phyloP scores from a whole-genome alignment of 1,140 invertebrate genomes.

The Saxidomus purpurata region DNA sequence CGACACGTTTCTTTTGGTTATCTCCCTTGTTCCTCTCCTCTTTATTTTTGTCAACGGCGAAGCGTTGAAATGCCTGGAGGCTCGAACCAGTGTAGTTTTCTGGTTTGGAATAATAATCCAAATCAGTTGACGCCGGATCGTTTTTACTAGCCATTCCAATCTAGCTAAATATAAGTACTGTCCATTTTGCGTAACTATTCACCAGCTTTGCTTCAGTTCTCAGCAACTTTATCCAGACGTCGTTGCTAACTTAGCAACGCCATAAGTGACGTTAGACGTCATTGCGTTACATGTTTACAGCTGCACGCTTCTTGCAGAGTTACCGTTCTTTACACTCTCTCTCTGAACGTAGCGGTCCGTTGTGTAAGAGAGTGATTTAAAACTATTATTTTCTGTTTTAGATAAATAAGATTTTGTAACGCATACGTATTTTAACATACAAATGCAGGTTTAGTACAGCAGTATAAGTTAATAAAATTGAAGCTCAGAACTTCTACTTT shows the following conservation, averaged over 20 bases:
- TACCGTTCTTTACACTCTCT: no score
- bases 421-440: no score
- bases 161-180: background rate
- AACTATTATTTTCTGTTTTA: no score
- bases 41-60: conserved; percentile 73
- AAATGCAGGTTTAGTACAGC: no score
- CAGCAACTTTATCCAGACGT: background rate
- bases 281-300: background rate
- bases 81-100: conserved; percentile 83
- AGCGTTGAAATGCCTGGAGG: conserved; percentile 72
- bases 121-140: conserved; percentile 77
- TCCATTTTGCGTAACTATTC: background rate
- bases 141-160: background rate
- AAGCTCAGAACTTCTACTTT: no score
- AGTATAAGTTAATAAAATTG: no score
- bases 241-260: background rate
- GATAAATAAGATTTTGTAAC: no score
- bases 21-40: conserved; percentile 67
- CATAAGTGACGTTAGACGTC: background rate
- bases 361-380: no score
- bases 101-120: conserved; percentile 80
- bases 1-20: conserved; percentile 68
- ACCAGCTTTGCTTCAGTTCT: background rate
- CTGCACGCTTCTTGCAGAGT: no score
- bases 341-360: no score